These are phyloP conservation scores for Isurus oxyrinchus DNA, from an alignment of 2,113 vertebrate genomes.

Conservation along the genomic window DNA sequence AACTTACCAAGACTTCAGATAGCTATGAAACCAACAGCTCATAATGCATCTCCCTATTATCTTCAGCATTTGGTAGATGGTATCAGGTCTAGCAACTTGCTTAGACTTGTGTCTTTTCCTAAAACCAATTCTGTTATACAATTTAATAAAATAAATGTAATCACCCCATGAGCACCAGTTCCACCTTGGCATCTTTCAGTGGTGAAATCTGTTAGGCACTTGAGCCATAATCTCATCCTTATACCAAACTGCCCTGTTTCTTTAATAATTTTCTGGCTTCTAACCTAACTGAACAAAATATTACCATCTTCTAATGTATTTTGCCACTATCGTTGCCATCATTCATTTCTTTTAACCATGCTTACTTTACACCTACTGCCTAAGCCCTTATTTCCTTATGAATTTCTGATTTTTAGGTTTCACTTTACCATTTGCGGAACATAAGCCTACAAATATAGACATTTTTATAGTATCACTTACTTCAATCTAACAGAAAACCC, in stretches of 20 bases:
- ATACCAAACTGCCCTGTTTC: background rate
- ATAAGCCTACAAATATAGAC: background rate
- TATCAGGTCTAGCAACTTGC: background rate
- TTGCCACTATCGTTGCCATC: background rate
- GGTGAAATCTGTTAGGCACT: background rate
- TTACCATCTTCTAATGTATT: background rate
- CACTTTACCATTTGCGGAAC: background rate
- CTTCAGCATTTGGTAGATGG: background rate
- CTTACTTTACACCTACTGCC: background rate
- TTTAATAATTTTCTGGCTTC: background rate
- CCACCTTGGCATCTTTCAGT: background rate
- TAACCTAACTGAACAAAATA: background rate
- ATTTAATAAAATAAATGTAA: background rate
- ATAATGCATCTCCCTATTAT: background rate
- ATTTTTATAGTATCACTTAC: background rate
- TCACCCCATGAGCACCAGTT: background rate
- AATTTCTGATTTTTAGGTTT: background rate
- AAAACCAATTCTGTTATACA: background rate
- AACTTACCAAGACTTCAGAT: background rate
- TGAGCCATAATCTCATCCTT: background rate
- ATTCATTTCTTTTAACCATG: background rate
- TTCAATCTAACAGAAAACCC: background rate
- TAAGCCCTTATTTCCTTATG: background rate
- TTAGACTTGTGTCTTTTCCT: background rate
- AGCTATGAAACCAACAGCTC: background rate